Conservation (phyloP, 2,888 invertebrate species). For the Lasioglossum figueresi region DNA sequence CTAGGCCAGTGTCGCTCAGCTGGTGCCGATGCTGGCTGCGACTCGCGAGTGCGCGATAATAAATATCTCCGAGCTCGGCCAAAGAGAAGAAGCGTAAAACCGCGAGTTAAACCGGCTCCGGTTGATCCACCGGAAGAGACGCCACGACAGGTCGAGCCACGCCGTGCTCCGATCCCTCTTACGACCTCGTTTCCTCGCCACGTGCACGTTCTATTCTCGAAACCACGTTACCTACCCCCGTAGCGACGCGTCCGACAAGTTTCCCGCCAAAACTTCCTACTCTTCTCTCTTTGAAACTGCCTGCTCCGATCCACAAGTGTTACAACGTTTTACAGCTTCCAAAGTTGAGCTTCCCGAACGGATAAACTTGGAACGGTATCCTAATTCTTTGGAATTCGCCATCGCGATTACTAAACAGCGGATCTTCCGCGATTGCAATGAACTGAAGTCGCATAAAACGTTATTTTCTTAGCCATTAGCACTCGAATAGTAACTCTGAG, state of each 20-base stretch:
- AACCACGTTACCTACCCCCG: constrained; percentile 18
- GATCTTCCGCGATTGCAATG: too few relatives aligned
- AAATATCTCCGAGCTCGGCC: constrained; percentile 57
- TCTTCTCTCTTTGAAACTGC: not conserved
- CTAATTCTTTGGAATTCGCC: not conserved
- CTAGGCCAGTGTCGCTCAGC: constrained; percentile 59
- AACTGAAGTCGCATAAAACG: too few relatives aligned
- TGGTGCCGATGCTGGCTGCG: constrained; percentile 3
- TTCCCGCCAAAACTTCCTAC: constrained; percentile 59
- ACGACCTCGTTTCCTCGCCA: constrained; percentile 52
- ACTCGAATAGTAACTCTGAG: too few relatives aligned
- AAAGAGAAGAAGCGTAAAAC: constrained; percentile 38
- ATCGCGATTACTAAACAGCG: too few relatives aligned
- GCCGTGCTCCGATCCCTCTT: constrained; percentile 33
- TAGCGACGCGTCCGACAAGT: constrained; percentile 3
- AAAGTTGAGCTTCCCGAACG: not conserved
- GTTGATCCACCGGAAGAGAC: constrained; percentile 50
- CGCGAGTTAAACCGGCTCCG: constrained; percentile 54
- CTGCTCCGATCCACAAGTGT: not conserved
- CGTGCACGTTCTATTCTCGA: constrained; percentile 56
- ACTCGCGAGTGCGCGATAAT: constrained; percentile 59
- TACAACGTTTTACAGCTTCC: not conserved
- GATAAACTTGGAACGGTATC: not conserved
- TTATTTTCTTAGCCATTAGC: too few relatives aligned
- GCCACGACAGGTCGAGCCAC: not conserved